A percentile compares a stretch with the other conserved stretches of the same genome.
Evolutionary conservation across 2,888 invertebrate species (phyloP).

Genomic region (Drosophila borealis): DNA sequence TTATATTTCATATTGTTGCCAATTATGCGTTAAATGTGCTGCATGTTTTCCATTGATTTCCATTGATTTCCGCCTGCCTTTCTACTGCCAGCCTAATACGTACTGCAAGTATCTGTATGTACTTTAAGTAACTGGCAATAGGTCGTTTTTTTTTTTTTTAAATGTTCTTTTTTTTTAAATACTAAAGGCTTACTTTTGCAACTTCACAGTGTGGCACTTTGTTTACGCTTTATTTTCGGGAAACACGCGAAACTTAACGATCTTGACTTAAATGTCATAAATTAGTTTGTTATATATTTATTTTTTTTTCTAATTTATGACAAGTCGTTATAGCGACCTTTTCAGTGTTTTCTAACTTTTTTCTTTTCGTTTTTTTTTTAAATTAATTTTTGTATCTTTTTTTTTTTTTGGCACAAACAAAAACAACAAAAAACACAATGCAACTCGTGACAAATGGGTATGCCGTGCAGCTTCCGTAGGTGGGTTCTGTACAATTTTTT

Average conservation of each 20-base stretch:
- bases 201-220: conserved; percentile 24
- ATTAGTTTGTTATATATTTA: background rate
- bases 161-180: conserved; percentile 4
- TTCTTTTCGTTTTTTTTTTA: background rate
- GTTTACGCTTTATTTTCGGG: conserved; percentile 15
- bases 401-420: conserved; percentile 44
- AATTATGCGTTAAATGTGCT: conserved; percentile 33
- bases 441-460: conserved; percentile 34
- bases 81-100: conserved; percentile 24
- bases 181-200: conserved; percentile 42
- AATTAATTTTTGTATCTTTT: conserved; percentile 11
- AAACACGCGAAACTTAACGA: conserved; percentile 8
- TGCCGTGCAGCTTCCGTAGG: conserved; percentile 21
- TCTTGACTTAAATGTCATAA: conserved; percentile 9
- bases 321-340: background rate
- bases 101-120: background rate
- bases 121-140: conserved; percentile 12
- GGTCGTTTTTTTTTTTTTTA: conserved; percentile 14
- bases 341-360: background rate
- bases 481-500: conserved; percentile 12
- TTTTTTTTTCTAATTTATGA: background rate
- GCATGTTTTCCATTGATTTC: conserved; percentile 28
- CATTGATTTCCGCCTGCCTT: conserved; percentile 68
- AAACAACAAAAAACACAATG: conserved; percentile 58
- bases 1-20: conserved; percentile 9